Evolutionary conservation across 2,113 vertebrate genomes (phyloP).

Genomic region (Stigmatopora nigra): DNA sequence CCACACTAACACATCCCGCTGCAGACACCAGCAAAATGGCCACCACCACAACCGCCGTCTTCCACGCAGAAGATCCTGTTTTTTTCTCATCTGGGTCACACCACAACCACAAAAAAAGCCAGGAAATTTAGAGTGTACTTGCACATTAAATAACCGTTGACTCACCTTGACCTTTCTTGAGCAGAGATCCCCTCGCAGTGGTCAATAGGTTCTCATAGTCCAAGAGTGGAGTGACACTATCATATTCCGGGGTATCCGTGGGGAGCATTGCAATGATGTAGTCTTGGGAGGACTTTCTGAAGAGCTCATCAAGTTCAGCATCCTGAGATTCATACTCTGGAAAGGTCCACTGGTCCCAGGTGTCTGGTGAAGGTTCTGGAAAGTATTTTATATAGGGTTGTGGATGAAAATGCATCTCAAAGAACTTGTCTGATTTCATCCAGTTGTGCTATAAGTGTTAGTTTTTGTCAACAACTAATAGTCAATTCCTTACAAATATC

Average conservation of each 20-base stretch:
- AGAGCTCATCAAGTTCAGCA: neutral
- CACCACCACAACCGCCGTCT: constrained; percentile 24
- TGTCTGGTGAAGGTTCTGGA: constrained; percentile 20
- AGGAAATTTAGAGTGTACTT: no score
- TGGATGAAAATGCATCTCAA: no score
- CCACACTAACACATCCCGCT: constrained; percentile 35
- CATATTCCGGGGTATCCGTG: neutral
- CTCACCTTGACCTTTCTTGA: constrained; percentile 30
- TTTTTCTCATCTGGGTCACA: constrained; percentile 7
- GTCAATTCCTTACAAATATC: no score
- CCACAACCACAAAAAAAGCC: neutral
- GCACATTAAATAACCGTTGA: neutral
- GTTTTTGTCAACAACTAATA: no score
- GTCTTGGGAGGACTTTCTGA: neutral
- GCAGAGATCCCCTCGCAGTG: constrained; percentile 1
- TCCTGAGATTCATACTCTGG: neutral
- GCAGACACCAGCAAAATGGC: constrained; percentile 39
- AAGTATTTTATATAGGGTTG: neutral
- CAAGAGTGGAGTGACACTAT: neutral
- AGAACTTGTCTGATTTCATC: no score
- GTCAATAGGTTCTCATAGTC: neutral
- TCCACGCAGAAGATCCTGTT: constrained; percentile 23
- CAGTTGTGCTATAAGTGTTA: no score
- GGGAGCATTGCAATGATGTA: neutral
- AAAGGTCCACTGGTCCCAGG: constrained; percentile 13